phyloP scores from a whole-genome alignment of 1,140 invertebrate species.

The Macrobrachium nipponense region DNA sequence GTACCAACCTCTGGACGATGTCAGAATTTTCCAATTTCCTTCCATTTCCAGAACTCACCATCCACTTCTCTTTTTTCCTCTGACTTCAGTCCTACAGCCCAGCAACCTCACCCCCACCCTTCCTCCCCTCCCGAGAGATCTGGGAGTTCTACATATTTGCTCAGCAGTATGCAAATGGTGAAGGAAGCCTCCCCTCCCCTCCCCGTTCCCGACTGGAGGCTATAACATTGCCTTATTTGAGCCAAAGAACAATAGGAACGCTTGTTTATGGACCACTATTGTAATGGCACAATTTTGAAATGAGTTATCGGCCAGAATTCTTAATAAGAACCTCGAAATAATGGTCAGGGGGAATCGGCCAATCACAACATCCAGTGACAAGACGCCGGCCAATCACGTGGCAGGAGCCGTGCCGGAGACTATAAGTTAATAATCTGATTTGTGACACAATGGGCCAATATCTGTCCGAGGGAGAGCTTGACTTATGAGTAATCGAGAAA shows the following conservation, averaged over 20 bases:
- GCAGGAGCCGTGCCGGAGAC: constrained; percentile 1
- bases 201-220: constrained; percentile 31
- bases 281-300: constrained; percentile 60
- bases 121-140: not conserved
- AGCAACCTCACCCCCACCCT: not conserved
- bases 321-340: constrained; percentile 55
- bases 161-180: constrained; percentile 54
- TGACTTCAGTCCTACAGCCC: not conserved
- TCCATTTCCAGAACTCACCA: not conserved
- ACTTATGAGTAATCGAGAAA: constrained; percentile 26
- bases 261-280: constrained; percentile 57
- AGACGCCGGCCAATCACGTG: constrained; percentile 17
- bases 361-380: constrained; percentile 33
- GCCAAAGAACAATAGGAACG: constrained; percentile 48
- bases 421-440: constrained; percentile 53
- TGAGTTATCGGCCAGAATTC: constrained; percentile 59
- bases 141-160: constrained; percentile 20
- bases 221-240: constrained; percentile 57
- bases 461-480: constrained; percentile 36
- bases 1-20: not conserved
- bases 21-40: not conserved
- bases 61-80: not conserved
- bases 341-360: constrained; percentile 30
- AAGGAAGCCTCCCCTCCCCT: not conserved
- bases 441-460: constrained; percentile 53